Percentiles rank a stretch among this genome's conserved stretches.
Conservation (phyloP, 1,140 invertebrate genomes). For the Drosophila fuyamai region DNA sequence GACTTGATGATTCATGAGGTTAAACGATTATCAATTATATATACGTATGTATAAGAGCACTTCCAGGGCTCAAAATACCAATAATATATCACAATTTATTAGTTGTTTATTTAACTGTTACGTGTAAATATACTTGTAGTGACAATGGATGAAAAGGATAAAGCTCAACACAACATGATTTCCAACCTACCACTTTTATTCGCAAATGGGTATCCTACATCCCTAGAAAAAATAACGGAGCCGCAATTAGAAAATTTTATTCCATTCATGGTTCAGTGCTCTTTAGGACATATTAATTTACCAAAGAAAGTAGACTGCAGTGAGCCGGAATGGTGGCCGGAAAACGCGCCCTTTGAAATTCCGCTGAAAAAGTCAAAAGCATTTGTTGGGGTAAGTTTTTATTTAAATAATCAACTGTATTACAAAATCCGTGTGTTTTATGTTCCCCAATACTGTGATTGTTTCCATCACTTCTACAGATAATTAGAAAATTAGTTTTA, state of each 20-base stretch:
- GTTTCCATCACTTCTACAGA: too few relatives aligned
- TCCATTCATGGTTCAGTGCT: conserved; percentile 91
- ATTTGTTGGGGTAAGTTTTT: conserved; percentile 84
- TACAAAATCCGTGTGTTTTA: too few relatives aligned
- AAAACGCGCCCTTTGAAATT: conserved; percentile 88
- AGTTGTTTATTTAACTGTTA: too few relatives aligned
- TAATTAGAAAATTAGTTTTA: neutral
- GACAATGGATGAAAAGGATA: conserved; percentile 78
- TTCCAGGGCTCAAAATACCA: too few relatives aligned
- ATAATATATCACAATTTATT: too few relatives aligned
- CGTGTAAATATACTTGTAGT: conserved; percentile 26
- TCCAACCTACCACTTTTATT: conserved; percentile 88
- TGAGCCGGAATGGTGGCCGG: conserved; percentile 89
- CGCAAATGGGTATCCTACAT: conserved; percentile 89
- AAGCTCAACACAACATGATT: conserved; percentile 82
- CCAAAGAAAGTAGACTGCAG: conserved; percentile 83
- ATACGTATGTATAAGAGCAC: too few relatives aligned
- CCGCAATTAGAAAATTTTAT: conserved; percentile 89
- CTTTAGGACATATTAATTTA: conserved; percentile 88
- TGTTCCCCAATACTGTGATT: too few relatives aligned
- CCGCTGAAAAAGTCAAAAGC: conserved; percentile 87
- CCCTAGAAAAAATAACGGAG: conserved; percentile 87
- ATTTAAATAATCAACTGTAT: conserved; percentile 13
- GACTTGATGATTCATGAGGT: too few relatives aligned
- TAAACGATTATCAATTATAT: too few relatives aligned